Evolutionary conservation across 2,113 vertebrate genomes (phyloP).

Genomic region (Laticauda laticaudata): DNA sequence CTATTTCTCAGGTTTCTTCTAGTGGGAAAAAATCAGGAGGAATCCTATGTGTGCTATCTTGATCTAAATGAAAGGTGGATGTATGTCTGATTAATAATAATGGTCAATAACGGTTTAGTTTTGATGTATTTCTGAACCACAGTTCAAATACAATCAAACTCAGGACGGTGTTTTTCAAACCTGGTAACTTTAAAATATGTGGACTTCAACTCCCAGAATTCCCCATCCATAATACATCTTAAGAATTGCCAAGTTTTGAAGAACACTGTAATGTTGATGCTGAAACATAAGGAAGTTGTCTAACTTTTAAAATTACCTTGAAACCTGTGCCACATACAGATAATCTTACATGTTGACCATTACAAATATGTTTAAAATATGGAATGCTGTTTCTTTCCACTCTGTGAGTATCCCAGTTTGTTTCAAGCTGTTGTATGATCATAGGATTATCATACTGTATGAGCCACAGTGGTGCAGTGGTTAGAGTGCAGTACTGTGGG

Average conservation of each 20-base stretch:
- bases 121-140: background rate
- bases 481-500: too few species aligned
- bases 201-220: background rate
- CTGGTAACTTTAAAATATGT: background rate
- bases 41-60: background rate
- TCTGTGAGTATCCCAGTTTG: background rate
- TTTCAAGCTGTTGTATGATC: background rate
- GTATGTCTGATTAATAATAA: background rate
- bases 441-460: background rate
- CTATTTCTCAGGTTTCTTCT: background rate
- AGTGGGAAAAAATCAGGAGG: background rate
- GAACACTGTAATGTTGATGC: background rate
- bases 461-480: too few species aligned
- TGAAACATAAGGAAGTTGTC: background rate
- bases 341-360: background rate
- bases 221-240: background rate
- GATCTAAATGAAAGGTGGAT: background rate
- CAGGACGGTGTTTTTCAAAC: background rate
- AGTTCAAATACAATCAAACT: background rate
- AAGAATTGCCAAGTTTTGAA: background rate
- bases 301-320: background rate
- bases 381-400: background rate
- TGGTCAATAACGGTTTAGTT: background rate
- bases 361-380: background rate
- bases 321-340: background rate